Evolutionary conservation across 1,140 invertebrate genomes (phyloP).

Genomic region (Saccostrea glomerata): DNA sequence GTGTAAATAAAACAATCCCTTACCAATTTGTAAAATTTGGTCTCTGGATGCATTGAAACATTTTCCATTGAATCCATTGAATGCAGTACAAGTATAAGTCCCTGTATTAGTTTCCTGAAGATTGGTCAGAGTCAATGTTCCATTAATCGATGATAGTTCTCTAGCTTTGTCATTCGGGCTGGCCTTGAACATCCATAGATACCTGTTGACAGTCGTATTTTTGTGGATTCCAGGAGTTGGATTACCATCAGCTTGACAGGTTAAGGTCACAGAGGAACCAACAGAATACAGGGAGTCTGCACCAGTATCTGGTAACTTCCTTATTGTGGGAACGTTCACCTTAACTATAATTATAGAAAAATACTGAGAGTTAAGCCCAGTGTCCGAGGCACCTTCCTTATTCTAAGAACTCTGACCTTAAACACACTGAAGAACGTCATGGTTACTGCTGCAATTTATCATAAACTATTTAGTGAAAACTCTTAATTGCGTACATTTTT

Average conservation of each 20-base stretch:
- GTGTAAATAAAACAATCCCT: background rate
- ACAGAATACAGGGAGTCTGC: background rate
- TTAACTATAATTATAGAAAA: constrained; percentile 6
- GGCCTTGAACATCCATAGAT: background rate
- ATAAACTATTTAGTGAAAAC: too few relatives aligned
- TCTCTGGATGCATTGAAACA: background rate
- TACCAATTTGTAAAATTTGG: background rate
- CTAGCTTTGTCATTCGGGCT: background rate
- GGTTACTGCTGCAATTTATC: too few relatives aligned
- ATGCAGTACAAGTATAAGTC: too few relatives aligned
- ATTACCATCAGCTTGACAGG: background rate
- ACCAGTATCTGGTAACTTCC: background rate
- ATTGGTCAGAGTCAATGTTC: background rate
- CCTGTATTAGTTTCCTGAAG: background rate
- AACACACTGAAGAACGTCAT: too few relatives aligned
- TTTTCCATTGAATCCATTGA: constrained; percentile 36
- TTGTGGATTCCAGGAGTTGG: background rate
- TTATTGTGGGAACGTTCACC: background rate
- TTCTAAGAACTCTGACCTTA: too few relatives aligned
- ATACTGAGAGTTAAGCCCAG: too few relatives aligned
- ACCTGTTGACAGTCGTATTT: background rate
- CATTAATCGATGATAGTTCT: background rate
- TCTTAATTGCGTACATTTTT: too few relatives aligned
- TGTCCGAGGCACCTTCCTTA: too few relatives aligned
- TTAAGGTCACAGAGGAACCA: background rate